phyloP scores from a whole-genome alignment of 2,113 vertebrate species.

The Geococcyx californianus region DNA sequence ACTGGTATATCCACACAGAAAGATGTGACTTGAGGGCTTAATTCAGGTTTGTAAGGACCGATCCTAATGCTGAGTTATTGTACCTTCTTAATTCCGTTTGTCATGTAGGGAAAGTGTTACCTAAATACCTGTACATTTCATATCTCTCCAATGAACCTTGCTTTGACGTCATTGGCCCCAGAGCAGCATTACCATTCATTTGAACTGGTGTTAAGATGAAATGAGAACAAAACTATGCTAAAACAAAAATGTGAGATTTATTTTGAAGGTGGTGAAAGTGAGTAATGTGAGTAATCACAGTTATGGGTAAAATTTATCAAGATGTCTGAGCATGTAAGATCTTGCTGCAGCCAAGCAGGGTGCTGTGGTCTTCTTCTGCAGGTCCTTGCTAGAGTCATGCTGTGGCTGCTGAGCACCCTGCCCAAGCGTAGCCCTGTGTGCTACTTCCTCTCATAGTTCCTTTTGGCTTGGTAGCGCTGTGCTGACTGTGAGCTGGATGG shows the following conservation, averaged over 20 bases:
- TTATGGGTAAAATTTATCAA: not conserved
- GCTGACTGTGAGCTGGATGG: not conserved
- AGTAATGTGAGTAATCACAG: not conserved
- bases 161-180: rapidly evolving
- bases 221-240: not conserved
- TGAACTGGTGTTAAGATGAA: not conserved
- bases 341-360: not conserved
- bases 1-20: not conserved
- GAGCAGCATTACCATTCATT: not conserved
- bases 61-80: not conserved
- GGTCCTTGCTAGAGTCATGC: too few species aligned
- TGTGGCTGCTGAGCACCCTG: not conserved
- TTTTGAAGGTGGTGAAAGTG: not conserved
- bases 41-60: not conserved
- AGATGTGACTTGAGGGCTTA: not conserved
- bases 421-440: not conserved
- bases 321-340: not conserved
- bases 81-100: not conserved
- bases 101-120: not conserved
- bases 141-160: rapidly evolving
- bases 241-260: not conserved
- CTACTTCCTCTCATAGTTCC: not conserved
- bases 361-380: not conserved
- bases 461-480: not conserved
- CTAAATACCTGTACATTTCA: rapidly evolving